A percentile compares a stretch with the other conserved stretches of the same genome.
These are phyloP conservation scores for Amiota minor DNA, from an alignment of 2,888 invertebrate genomes.

Conservation along the genomic window DNA sequence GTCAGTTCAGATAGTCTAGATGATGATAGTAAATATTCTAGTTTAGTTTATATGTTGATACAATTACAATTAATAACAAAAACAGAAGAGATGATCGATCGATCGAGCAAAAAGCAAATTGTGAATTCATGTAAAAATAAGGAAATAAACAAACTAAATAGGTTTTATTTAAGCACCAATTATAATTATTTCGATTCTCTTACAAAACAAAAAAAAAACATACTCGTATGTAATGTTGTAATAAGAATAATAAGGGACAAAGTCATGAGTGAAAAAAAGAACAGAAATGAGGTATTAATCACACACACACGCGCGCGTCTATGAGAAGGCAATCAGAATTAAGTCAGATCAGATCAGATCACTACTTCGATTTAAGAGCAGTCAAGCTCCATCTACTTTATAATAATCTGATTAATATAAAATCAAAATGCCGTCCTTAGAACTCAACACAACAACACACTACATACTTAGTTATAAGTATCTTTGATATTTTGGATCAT, in stretches of 20 bases:
- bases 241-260: background rate
- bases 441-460: too few relatives aligned
- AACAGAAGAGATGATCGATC: constrained; percentile 29
- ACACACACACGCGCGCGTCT: constrained; percentile 15
- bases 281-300: constrained; percentile 23
- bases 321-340: too few relatives aligned
- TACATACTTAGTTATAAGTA: too few relatives aligned
- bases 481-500: too few relatives aligned
- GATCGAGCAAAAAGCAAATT: constrained; percentile 46
- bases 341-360: too few relatives aligned
- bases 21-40: constrained; percentile 28
- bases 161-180: constrained; percentile 48
- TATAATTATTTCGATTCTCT: constrained; percentile 32
- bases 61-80: constrained; percentile 27
- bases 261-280: constrained; percentile 1
- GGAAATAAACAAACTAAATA: constrained; percentile 46
- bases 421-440: too few relatives aligned
- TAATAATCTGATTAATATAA: too few relatives aligned
- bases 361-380: too few relatives aligned
- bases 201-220: too few relatives aligned
- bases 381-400: too few relatives aligned
- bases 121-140: constrained; percentile 58
- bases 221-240: too few relatives aligned
- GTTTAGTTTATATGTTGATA: background rate
- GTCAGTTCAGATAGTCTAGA: constrained; percentile 31